Conservation (phyloP, 1,140 invertebrate species). For the Tachypleus tridentatus region DNA sequence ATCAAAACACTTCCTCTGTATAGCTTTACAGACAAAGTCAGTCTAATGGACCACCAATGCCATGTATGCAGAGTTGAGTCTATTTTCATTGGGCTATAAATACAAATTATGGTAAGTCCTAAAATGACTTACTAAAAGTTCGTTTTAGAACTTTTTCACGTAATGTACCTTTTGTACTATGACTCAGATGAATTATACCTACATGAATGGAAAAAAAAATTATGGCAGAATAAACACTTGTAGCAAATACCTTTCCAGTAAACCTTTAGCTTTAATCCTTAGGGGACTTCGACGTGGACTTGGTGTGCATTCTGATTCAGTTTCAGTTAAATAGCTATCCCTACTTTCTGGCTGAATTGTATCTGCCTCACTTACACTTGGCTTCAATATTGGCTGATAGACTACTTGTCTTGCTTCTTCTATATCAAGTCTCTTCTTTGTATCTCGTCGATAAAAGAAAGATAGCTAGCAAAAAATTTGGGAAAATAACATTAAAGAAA, state of each 20-base stretch:
- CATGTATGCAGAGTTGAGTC: too few relatives aligned
- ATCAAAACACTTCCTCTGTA: too few relatives aligned
- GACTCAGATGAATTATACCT: background rate
- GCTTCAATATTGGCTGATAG: constrained; percentile 30
- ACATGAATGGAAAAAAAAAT: constrained; percentile 1
- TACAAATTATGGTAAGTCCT: too few relatives aligned
- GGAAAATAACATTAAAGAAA: background rate
- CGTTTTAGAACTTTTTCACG: too few relatives aligned
- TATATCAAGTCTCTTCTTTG: background rate
- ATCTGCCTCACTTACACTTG: constrained; percentile 30
- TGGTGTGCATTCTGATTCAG: constrained; percentile 20
- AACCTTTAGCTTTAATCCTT: constrained; percentile 47
- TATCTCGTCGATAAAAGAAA: background rate
- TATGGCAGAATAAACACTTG: constrained; percentile 1
- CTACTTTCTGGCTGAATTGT: constrained; percentile 30
- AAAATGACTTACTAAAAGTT: too few relatives aligned
- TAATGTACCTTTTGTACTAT: too few relatives aligned
- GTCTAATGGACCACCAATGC: too few relatives aligned
- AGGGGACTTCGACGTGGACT: constrained; percentile 35
- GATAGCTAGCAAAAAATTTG: background rate
- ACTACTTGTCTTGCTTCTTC: constrained; percentile 16
- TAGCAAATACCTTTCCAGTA: constrained; percentile 33
- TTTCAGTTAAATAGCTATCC: constrained; percentile 25
- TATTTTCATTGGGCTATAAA: too few relatives aligned
- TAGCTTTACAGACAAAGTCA: too few relatives aligned